Base-by-base conservation (phyloP, 2,888 invertebrate species). In the Tridacna gigas region DNA sequence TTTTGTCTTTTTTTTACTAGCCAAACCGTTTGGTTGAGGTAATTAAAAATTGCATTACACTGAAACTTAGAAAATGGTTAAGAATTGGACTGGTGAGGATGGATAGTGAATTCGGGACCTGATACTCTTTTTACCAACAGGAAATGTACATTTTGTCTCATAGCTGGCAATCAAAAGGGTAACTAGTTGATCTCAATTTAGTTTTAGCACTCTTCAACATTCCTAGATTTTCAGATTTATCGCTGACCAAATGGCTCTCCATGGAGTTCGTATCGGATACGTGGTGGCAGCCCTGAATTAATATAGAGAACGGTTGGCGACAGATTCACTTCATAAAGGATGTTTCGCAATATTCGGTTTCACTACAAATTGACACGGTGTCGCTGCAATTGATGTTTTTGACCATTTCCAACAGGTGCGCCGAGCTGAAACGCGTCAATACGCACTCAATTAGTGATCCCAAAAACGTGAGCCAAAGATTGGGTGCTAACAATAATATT, bases 311-410 rank as follows among this genome's bases (percentile, higher is more conserved):
- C 66, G 28, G 25, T 26, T 22, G 26, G 18, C 66, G 67, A 45
- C 67, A 45, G 20, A 45, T 45, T 67, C 45, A 45, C 67, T 67
- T 67, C 45, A 45, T 26, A 67, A 45, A 26, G 67, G 67, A 67
- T 67, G 67, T 45, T 37, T 45, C 45, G 67, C 45, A 20, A 37
- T 67, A 67, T 67, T 67, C 22, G 67, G 45, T 67, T 67, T 67
- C 67, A 67, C 37, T 67, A 45, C 67, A 45, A 45, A 67, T 67
- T 67, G 67, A 20, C 67, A 37, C 45, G n/a, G 67, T n/a, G 67
- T 15, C 45, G 37, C n/a, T 12, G 28, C 37, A 67, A 67, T 67
- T 67, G 67, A 45, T 67, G 67, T 67, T 45, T 65, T 65, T 28
- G n/a, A 13, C 20, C n/a, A 18, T 45, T 45, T 1, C 37, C 20